phyloP scores from a whole-genome alignment of 1,140 invertebrate species.

The Rhysida immarginata region DNA sequence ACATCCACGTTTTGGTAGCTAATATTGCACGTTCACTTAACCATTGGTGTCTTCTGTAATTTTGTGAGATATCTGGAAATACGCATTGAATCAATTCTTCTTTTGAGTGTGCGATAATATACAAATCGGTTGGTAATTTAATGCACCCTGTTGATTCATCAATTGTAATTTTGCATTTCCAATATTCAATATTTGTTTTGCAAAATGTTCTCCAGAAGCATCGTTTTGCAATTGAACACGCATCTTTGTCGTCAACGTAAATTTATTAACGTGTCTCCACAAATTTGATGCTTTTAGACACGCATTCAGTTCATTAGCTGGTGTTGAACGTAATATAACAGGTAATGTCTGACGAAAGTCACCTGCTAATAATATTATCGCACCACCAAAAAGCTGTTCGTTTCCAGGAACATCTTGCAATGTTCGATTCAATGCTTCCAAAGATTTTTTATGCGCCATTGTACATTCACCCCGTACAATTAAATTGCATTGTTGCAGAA shows the following conservation, averaged over 20 bases:
- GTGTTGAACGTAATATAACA: constrained; percentile 27
- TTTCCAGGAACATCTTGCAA: constrained; percentile 21
- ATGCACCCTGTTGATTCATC: constrained; percentile 1
- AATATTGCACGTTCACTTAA: constrained; percentile 11
- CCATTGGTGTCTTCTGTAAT: constrained; percentile 22
- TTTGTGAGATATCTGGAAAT: constrained; percentile 25
- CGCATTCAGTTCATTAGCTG: constrained; percentile 28
- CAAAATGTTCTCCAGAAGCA: constrained; percentile 7
- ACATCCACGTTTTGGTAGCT: constrained; percentile 22
- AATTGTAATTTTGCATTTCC: constrained; percentile 15
- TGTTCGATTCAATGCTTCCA: constrained; percentile 24
- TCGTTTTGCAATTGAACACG: constrained; percentile 9
- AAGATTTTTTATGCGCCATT: constrained; percentile 13
- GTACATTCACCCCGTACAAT: constrained; percentile 23
- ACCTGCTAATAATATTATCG: constrained; percentile 26
- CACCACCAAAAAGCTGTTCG: constrained; percentile 22
- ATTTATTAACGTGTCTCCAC: constrained; percentile 18
- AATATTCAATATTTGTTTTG: constrained; percentile 14
- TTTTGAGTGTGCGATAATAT: constrained; percentile 15
- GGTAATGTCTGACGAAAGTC: constrained; percentile 35
- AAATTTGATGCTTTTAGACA: constrained; percentile 23
- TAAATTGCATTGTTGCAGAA: constrained; percentile 20
- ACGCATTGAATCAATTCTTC: constrained; percentile 22
- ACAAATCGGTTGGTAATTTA: neutral
- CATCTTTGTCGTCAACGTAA: constrained; percentile 17